These are phyloP conservation scores for Boleophthalmus pectinirostris DNA, from an alignment of 2,113 vertebrate genomes.

Conservation along the genomic window DNA sequence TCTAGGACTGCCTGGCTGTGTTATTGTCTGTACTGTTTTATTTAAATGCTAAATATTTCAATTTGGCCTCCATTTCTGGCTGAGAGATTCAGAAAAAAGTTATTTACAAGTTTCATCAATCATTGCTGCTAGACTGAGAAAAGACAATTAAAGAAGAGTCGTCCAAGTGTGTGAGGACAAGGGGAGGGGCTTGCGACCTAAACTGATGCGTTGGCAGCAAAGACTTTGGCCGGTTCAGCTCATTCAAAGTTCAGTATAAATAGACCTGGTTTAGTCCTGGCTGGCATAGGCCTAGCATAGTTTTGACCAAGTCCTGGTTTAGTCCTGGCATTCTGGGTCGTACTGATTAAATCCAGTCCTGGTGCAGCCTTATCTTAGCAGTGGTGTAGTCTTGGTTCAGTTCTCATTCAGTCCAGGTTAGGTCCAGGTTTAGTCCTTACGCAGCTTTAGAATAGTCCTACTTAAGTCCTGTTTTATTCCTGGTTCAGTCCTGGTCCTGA, in stretches of 20 bases:
- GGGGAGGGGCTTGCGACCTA: background rate
- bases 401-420: background rate
- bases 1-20: background rate
- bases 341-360: background rate
- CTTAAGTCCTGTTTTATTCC: too few relatives aligned
- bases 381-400: background rate
- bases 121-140: constrained; percentile 3
- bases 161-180: constrained; percentile 23
- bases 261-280: background rate
- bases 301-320: background rate
- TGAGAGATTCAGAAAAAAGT: background rate
- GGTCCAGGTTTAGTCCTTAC: background rate
- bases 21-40: background rate
- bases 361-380: background rate
- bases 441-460: too few relatives aligned
- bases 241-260: background rate
- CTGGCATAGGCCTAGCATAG: background rate
- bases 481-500: too few relatives aligned
- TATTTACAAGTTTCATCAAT: constrained; percentile 56
- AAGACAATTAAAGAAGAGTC: constrained; percentile 27
- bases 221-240: background rate
- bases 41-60: constrained; percentile 14
- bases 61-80: background rate
- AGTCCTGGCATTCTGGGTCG: too few relatives aligned
- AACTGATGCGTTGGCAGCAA: background rate